These are phyloP conservation scores for Germaria angustata DNA, from an alignment of 2,888 invertebrate genomes.

Conservation along the genomic window DNA sequence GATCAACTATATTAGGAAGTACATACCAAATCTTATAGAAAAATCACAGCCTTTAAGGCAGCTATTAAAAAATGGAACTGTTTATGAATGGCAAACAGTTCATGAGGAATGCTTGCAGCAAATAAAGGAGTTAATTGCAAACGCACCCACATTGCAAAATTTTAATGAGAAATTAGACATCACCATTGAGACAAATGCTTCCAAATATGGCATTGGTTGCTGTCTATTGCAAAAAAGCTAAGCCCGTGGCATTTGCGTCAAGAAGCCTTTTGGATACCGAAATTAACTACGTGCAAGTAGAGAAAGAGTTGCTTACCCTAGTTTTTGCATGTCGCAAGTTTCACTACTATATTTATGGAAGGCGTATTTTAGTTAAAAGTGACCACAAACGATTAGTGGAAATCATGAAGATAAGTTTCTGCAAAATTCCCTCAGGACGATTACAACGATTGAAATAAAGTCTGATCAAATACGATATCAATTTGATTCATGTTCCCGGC, in stretches of 20 bases:
- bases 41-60: no score
- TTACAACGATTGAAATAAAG: slow-evolving; percentile 70
- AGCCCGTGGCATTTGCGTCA: neutral
- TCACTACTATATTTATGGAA: slow-evolving; percentile 73
- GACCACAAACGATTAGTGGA: slow-evolving; percentile 73
- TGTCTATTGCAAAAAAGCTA: neutral
- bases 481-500: slow-evolving; percentile 47
- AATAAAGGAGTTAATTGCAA: neutral
- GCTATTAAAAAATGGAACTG: no score
- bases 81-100: no score
- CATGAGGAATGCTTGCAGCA: neutral
- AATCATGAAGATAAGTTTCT: slow-evolving; percentile 70
- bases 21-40: no score
- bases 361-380: slow-evolving; percentile 68
- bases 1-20: no score
- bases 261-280: slow-evolving; percentile 52
- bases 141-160: neutral
- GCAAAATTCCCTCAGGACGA: slow-evolving; percentile 69
- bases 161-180: no score
- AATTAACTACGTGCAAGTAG: slow-evolving; percentile 75
- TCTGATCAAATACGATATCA: slow-evolving; percentile 69
- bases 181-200: no score
- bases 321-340: slow-evolving; percentile 75
- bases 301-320: slow-evolving; percentile 76
- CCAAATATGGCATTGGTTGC: neutral